Conservation (phyloP, 2,888 invertebrate genomes). For the Cheilosia vulpina region DNA sequence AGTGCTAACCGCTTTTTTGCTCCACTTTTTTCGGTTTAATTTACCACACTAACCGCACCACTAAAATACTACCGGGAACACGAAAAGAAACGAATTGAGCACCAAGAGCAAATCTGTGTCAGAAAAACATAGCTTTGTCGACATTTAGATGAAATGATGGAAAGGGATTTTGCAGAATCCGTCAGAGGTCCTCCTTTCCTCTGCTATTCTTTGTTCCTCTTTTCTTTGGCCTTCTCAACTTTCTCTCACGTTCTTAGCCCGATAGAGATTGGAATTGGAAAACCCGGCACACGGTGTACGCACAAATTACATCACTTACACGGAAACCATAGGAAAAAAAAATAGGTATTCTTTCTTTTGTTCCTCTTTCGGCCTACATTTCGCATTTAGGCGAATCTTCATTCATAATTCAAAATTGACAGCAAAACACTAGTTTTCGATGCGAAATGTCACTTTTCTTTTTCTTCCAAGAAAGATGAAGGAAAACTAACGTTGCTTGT, state of each 20-base stretch:
- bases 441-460: neutral
- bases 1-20: slow-evolving; percentile 18
- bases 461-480: neutral
- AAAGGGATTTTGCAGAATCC: slow-evolving; percentile 30
- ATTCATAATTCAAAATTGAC: slow-evolving; percentile 2
- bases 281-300: slow-evolving; percentile 15
- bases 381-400: slow-evolving; percentile 32
- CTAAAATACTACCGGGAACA: neutral
- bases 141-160: neutral
- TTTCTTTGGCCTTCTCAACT: slow-evolving; percentile 3
- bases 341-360: slow-evolving; percentile 16
- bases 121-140: neutral
- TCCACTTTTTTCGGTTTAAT: slow-evolving; percentile 15
- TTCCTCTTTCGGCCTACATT: slow-evolving; percentile 70
- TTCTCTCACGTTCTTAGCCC: slow-evolving; percentile 34
- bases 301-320: slow-evolving; percentile 71
- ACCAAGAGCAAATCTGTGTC: slow-evolving; percentile 1
- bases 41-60: slow-evolving; percentile 8
- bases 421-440: neutral
- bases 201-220: neutral
- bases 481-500: slow-evolving; percentile 4
- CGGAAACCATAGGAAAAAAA: slow-evolving; percentile 48
- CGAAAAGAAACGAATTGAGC: slow-evolving; percentile 1
- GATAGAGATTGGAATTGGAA: slow-evolving; percentile 27
- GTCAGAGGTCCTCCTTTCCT: neutral